Conservation (phyloP, 2,888 invertebrate genomes). For the Deilephila elpenor region DNA sequence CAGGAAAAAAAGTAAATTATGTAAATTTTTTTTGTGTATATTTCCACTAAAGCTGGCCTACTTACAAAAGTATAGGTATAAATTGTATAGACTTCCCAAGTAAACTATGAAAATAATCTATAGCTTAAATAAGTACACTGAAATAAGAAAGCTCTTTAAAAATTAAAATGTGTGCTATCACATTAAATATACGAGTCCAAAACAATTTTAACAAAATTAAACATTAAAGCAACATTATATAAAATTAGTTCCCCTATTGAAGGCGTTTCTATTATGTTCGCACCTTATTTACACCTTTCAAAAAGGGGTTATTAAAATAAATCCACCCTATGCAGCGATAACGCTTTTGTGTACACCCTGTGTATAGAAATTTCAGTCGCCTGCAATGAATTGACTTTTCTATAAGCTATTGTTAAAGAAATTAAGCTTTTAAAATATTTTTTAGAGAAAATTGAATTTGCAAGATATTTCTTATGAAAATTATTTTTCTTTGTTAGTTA, state of each 20-base stretch:
- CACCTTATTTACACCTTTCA: conserved; percentile 51
- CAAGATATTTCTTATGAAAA: not conserved
- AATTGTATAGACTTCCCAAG: too few species aligned
- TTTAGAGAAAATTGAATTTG: not conserved
- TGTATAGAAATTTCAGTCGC: conserved; percentile 24
- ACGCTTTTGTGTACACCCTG: conserved; percentile 25
- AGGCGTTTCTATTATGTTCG: conserved; percentile 28
- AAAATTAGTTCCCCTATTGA: conserved; percentile 47
- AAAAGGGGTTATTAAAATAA: conserved; percentile 33
- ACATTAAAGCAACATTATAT: conserved; percentile 48
- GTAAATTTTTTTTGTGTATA: too few species aligned
- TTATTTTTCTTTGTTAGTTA: not conserved
- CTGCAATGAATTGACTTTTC: conserved; percentile 22
- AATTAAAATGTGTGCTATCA: too few species aligned
- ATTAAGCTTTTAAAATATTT: conserved; percentile 16
- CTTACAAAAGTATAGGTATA: too few species aligned
- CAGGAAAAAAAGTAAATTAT: too few species aligned
- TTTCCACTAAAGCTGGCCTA: too few species aligned
- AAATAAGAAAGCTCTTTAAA: too few species aligned
- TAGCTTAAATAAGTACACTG: too few species aligned
- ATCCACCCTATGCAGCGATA: conserved; percentile 27
- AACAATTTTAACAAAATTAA: conserved; percentile 4
- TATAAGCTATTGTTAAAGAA: conserved; percentile 9
- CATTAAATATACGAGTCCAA: too few species aligned
- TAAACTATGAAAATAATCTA: too few species aligned